Conservation (phyloP, 2,888 invertebrate genomes). For the Pseudococcus jackbeardsleyi region DNA sequence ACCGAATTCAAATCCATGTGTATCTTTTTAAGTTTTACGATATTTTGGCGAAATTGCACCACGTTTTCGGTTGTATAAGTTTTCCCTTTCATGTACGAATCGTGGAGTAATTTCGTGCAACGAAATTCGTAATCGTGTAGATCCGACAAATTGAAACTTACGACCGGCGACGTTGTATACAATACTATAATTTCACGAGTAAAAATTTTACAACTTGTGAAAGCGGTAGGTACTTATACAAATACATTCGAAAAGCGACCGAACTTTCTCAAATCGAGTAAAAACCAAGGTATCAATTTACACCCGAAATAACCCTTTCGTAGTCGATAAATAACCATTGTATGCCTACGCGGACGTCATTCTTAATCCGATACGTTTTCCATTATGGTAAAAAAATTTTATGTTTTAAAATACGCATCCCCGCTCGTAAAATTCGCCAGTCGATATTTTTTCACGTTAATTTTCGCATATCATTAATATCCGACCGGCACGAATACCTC, state of each 20-base stretch:
- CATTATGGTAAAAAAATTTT: not conserved
- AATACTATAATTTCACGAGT: not conserved
- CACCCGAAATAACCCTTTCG: not conserved
- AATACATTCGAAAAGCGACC: not conserved
- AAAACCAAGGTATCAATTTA: conserved; percentile 4
- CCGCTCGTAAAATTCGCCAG: conserved; percentile 7
- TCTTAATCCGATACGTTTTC: not conserved
- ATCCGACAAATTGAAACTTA: not conserved
- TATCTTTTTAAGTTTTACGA: not conserved
- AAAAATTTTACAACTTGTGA: conserved; percentile 35
- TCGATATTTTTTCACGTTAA: conserved; percentile 25
- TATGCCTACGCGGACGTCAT: not conserved
- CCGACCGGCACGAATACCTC: not conserved
- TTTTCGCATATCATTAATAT: conserved; percentile 26
- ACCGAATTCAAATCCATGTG: not conserved
- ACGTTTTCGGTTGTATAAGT: not conserved
- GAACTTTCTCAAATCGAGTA: not conserved
- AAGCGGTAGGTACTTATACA: conserved; percentile 6
- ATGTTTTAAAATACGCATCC: conserved; percentile 26
- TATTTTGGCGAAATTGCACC: not conserved
- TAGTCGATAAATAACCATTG: conserved; percentile 20
- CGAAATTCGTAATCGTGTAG: not conserved
- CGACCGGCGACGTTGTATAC: not conserved
- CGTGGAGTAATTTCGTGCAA: not conserved
- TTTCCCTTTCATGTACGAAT: not conserved